phyloP scores from a whole-genome alignment of 2,888 invertebrate genomes.

The Leuctra nigra region DNA sequence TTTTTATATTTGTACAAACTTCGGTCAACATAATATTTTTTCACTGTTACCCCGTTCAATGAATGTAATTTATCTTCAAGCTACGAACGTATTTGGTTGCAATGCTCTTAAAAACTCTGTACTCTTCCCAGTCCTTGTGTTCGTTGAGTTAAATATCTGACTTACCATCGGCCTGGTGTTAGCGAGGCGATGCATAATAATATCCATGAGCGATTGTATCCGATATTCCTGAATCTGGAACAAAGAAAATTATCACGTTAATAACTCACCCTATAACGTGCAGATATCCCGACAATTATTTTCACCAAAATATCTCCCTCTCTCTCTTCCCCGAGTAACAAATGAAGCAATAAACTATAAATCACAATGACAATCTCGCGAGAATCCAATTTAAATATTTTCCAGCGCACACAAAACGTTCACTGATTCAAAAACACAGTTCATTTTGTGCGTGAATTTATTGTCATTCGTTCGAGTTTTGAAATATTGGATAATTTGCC shows the following conservation, averaged over 20 bases:
- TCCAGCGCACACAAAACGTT: not conserved
- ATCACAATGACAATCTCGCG: not conserved
- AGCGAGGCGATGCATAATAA: not conserved
- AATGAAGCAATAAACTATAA: not conserved
- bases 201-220: not conserved
- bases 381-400: constrained; percentile 1
- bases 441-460: constrained; percentile 24
- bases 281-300: not conserved
- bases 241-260: not conserved
- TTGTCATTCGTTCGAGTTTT: constrained; percentile 23
- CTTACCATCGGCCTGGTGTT: too few relatives aligned
- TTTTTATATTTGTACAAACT: too few relatives aligned
- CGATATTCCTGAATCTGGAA: not conserved
- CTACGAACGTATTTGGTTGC: too few relatives aligned
- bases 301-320: not conserved
- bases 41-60: too few relatives aligned
- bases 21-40: too few relatives aligned
- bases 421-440: constrained; percentile 27
- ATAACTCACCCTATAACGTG: too few relatives aligned
- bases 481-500: constrained; percentile 27
- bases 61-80: too few relatives aligned
- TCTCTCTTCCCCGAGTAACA: not conserved
- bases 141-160: too few relatives aligned
- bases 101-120: too few relatives aligned
- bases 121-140: too few relatives aligned